Evolutionary conservation across 2,888 invertebrate species (phyloP).

Genomic region (Corbicula japonica): DNA sequence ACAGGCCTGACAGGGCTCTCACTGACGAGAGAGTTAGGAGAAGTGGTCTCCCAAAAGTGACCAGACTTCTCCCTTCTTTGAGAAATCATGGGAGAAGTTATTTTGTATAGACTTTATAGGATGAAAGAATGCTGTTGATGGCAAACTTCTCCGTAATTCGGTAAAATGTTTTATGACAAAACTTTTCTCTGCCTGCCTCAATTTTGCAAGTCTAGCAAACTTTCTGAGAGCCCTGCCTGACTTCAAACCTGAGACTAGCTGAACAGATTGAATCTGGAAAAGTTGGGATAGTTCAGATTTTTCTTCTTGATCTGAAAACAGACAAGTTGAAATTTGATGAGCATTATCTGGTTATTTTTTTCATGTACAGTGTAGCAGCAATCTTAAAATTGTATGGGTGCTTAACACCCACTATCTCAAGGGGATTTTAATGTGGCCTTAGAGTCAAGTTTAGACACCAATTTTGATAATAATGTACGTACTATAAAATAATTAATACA

Average conservation of each 20-base stretch:
- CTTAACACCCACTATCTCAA: not conserved
- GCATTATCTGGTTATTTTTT: not conserved
- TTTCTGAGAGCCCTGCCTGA: constrained; percentile 97
- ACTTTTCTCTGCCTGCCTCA: constrained; percentile 92
- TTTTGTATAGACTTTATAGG: constrained; percentile 94
- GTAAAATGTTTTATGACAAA: constrained; percentile 93
- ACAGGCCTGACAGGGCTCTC: no score
- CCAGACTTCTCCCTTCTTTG: constrained; percentile 84
- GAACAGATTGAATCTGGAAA: constrained; percentile 92
- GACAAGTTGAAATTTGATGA: constrained; percentile 3
- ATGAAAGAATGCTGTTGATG: no score
- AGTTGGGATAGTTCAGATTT: constrained; percentile 92
- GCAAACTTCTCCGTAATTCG: no score
- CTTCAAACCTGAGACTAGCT: constrained; percentile 97
- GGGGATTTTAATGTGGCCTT: not conserved
- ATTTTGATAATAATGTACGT: not conserved
- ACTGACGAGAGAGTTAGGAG: not conserved
- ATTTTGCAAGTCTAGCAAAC: constrained; percentile 97
- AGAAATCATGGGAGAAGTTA: constrained; percentile 92
- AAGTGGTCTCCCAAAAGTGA: not conserved
- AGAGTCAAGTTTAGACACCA: not conserved
- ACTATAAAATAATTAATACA: not conserved
- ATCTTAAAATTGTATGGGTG: not conserved
- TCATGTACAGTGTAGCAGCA: not conserved
- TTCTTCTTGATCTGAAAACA: constrained; percentile 91